These are phyloP conservation scores for Porites lutea DNA, from an alignment of 64 coral and sea anemone genomes.

Conservation along the genomic window DNA sequence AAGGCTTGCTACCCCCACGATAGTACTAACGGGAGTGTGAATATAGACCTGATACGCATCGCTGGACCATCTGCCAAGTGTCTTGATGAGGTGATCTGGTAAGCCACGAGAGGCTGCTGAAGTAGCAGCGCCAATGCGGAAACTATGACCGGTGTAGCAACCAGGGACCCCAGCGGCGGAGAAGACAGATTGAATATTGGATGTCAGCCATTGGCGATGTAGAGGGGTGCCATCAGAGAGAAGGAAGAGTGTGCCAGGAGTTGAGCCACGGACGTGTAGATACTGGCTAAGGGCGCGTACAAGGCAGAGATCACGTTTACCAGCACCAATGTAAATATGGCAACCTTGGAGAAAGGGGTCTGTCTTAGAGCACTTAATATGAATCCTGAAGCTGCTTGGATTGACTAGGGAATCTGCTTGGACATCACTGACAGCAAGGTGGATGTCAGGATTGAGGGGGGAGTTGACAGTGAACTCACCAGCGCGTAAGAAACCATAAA, in stretches of 20 bases:
- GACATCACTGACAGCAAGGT: too few relatives aligned
- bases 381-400: neutral
- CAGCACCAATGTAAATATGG: neutral
- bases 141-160: constrained; percentile 20
- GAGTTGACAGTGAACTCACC: too few relatives aligned
- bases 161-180: constrained; percentile 5
- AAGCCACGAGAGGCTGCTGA: neutral
- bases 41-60: constrained; percentile 19
- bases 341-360: neutral
- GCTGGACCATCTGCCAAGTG: constrained; percentile 16
- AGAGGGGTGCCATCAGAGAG: neutral
- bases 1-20: neutral
- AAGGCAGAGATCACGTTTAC: neutral
- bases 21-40: constrained; percentile 11
- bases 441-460: too few relatives aligned
- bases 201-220: neutral
- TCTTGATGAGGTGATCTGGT: constrained; percentile 7
- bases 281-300: neutral
- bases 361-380: constrained; percentile 11
- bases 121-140: constrained; percentile 27
- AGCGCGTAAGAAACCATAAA: neutral
- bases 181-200: too few relatives aligned
- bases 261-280: neutral
- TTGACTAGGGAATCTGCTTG: too few relatives aligned
- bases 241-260: constrained; percentile 30